Evolutionary conservation across 2,797 vertebrate species (phyloP), one percentile per base, ranked within the genome.

Genomic region (Pipistrellus pygmaeus): DNA sequence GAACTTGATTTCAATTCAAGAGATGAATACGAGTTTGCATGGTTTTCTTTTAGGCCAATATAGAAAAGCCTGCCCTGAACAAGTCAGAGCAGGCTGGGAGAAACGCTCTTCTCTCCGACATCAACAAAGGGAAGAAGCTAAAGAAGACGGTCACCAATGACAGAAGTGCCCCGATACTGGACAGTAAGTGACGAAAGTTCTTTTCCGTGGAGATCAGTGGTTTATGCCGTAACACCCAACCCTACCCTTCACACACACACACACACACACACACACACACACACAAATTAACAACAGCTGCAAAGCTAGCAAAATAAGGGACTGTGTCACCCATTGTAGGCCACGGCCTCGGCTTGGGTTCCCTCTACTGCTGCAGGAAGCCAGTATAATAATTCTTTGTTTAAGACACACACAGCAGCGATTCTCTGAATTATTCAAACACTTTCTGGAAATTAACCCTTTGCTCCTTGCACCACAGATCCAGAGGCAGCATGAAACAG

Each of bases 91-190:
- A 99, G 97, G 98, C 98, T 4, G 99, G 99, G 55, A 98, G 99
- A 97, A 99, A 97, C 77, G 99, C 99, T 90, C 98, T 99, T 17
- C 94, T 99, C 77, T 97, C 98, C 0, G 99, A 99, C 94, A 99
- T 99, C 96, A 78, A 9, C 97, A 99, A 99, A 98, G 99, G 99
- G 46, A 20, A 99, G 94, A 99, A 96, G 82, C 98, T 99, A 41
- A 99, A 99, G 98, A 99, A 99, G 97, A 17, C 99, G 0, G 98
- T 99, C 57, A 99, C 99, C 96, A 99, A 99, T 98, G 99, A 99
- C 97, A 98, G 99, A 97, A 99, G 99, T 75, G 98, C 93, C 46
- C 99, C 99, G 0, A 0, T 98, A 35, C 20, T 99, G 17, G 99
- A 99, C 76, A 99, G 99, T 99, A 98, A 99, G 99, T 98, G 48